A percentile compares a stretch with the other conserved stretches of the same genome.
Conservation (phyloP, 2,888 invertebrate species). For the Incurvaria masculella region DNA sequence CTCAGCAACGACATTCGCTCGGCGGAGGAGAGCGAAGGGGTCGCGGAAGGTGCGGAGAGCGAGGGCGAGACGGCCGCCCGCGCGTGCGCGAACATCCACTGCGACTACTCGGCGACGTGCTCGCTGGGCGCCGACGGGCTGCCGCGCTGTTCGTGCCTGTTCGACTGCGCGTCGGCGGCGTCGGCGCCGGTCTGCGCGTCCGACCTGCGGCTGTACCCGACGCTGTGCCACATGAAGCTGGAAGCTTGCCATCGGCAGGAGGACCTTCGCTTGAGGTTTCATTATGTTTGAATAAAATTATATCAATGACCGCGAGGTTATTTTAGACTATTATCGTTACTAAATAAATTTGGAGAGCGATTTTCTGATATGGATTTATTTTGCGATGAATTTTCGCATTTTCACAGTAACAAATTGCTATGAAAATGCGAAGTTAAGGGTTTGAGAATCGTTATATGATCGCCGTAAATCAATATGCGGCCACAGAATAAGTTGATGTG, state of each 20-base stretch:
- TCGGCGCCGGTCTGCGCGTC: conserved; percentile 76
- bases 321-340: too few species aligned
- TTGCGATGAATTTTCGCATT: too few species aligned
- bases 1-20: conserved; percentile 36
- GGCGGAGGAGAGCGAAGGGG: conserved; percentile 29
- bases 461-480: too few species aligned
- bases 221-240: conserved; percentile 80
- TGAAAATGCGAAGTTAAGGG: too few species aligned
- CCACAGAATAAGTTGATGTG: too few species aligned
- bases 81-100: conserved; percentile 76
- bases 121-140: conserved; percentile 67
- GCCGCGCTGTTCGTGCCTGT: conserved; percentile 69
- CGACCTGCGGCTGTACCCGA: conserved; percentile 74
- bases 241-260: conserved; percentile 81
- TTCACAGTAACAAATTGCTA: too few species aligned
- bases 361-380: too few species aligned
- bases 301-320: too few species aligned
- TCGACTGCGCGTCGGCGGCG: conserved; percentile 67
- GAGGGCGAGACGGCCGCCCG: conserved; percentile 52
- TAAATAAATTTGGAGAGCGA: too few species aligned
- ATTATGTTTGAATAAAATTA: too few species aligned
- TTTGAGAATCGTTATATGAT: too few species aligned
- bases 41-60: conserved; percentile 29
- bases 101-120: conserved; percentile 83
- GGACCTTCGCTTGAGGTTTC: conserved; percentile 58